phyloP scores from a whole-genome alignment of 2,797 vertebrate genomes.

The Sebastes itinus region DNA sequence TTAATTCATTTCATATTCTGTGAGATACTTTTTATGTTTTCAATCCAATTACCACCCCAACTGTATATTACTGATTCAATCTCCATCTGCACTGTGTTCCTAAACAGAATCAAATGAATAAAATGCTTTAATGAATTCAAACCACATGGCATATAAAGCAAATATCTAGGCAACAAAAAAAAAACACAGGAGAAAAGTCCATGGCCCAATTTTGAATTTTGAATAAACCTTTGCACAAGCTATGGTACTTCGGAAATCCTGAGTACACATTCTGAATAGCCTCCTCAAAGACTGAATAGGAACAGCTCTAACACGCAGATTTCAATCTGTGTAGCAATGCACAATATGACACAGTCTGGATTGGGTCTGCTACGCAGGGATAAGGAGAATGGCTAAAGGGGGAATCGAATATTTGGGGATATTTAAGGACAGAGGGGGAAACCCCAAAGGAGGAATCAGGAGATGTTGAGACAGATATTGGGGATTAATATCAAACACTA shows the following conservation, averaged over 20 bases:
- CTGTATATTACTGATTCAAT: constrained; percentile 8
- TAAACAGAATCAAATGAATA: constrained; percentile 7
- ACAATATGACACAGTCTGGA: constrained; percentile 9
- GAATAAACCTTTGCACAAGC: constrained; percentile 14
- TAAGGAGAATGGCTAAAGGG: constrained; percentile 1
- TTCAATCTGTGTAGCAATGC: constrained; percentile 29
- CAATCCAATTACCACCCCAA: background rate
- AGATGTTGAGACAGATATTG: background rate
- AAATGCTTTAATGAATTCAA: constrained; percentile 1
- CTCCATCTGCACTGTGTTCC: background rate
- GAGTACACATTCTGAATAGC: background rate
- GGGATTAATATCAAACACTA: background rate
- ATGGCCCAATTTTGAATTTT: constrained; percentile 3
- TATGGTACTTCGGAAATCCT: background rate
- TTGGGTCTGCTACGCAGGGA: constrained; percentile 11
- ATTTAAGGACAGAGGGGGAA: background rate
- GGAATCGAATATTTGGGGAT: constrained; percentile 4
- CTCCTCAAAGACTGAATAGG: background rate
- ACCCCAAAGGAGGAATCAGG: background rate
- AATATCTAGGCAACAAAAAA: background rate
- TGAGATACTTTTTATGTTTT: background rate
- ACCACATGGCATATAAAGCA: background rate
- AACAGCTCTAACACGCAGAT: constrained; percentile 38
- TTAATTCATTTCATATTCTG: background rate
- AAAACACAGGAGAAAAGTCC: background rate